phyloP scores from a whole-genome alignment of 2,888 invertebrate species.

The Apamea epomidion region DNA sequence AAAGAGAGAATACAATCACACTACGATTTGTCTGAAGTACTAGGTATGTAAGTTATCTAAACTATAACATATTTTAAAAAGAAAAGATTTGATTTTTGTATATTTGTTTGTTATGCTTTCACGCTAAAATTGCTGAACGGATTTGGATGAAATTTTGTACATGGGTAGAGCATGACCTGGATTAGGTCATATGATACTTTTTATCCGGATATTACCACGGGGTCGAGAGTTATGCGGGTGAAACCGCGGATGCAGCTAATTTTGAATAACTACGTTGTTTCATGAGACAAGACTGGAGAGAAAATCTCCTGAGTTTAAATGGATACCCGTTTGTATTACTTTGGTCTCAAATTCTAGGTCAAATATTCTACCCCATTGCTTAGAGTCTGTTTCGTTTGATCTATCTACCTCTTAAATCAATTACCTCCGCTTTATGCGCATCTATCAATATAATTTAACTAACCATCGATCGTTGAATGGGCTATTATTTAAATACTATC shows the following conservation, averaged over 20 bases:
- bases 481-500: constrained; percentile 51
- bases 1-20: background rate
- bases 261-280: background rate
- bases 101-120: too few relatives aligned
- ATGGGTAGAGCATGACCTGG: too few relatives aligned
- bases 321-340: constrained; percentile 22
- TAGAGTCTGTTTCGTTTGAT: constrained; percentile 39
- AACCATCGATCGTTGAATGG: constrained; percentile 46
- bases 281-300: background rate
- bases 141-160: too few relatives aligned
- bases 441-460: constrained; percentile 57
- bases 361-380: constrained; percentile 41
- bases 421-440: constrained; percentile 44
- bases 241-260: too few relatives aligned
- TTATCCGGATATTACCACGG: too few relatives aligned
- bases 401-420: constrained; percentile 36
- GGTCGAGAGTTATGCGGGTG: too few relatives aligned
- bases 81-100: background rate
- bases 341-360: constrained; percentile 34
- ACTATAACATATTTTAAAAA: too few relatives aligned
- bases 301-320: constrained; percentile 1
- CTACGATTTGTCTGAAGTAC: background rate
- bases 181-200: too few relatives aligned
- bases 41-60: too few relatives aligned
- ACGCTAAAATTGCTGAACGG: too few relatives aligned